phyloP scores from a whole-genome alignment of 2,888 invertebrate species.

The Tetropium fuscum region DNA sequence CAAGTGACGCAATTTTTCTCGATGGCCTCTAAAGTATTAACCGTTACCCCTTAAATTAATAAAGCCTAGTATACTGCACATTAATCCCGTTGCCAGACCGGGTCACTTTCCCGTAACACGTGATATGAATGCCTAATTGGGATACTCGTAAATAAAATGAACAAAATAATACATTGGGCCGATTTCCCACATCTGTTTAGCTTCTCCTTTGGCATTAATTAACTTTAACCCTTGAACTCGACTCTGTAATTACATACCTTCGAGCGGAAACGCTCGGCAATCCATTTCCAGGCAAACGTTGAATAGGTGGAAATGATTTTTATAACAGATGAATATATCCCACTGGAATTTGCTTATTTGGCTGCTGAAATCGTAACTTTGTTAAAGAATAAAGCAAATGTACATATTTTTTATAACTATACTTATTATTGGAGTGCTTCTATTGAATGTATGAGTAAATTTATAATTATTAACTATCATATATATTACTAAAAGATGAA shows the following conservation, averaged over 20 bases:
- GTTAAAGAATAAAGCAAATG: too few relatives aligned
- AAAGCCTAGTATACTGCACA: slow-evolving; percentile 24
- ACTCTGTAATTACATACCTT: slow-evolving; percentile 37
- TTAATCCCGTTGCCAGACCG: slow-evolving; percentile 25
- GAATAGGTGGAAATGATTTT: slow-evolving; percentile 15
- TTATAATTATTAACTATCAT: too few relatives aligned
- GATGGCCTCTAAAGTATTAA: slow-evolving; percentile 26
- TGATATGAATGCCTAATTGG: slow-evolving; percentile 29
- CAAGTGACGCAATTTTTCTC: slow-evolving; percentile 10
- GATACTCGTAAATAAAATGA: slow-evolving; percentile 35
- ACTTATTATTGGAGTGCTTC: background rate
- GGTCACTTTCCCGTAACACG: slow-evolving; percentile 33
- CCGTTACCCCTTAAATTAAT: slow-evolving; percentile 35
- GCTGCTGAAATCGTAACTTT: too few relatives aligned
- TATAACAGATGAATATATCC: slow-evolving; percentile 1
- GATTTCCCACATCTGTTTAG: slow-evolving; percentile 42
- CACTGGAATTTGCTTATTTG: too few relatives aligned
- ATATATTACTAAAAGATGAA: too few relatives aligned
- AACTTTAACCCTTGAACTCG: slow-evolving; percentile 35
- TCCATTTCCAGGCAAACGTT: slow-evolving; percentile 15
- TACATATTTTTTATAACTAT: too few relatives aligned
- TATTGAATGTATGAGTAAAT: too few relatives aligned
- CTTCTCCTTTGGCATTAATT: slow-evolving; percentile 37
- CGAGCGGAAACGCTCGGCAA: slow-evolving; percentile 23
- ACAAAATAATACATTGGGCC: slow-evolving; percentile 39